Base-by-base conservation (phyloP, 2,888 invertebrate genomes). In the Syrphus vitripennis region DNA sequence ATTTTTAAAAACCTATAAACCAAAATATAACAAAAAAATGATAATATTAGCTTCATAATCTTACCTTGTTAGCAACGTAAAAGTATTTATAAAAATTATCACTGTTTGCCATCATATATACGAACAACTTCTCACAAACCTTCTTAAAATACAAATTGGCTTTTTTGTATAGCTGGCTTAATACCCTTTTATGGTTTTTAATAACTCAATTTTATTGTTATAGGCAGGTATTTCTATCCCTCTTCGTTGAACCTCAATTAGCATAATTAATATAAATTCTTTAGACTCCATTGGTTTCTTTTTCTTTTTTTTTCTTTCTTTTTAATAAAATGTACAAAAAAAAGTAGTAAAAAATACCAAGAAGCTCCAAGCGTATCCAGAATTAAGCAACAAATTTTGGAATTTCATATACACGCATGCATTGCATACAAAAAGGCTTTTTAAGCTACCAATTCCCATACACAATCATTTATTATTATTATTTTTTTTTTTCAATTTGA, bases 261-360 rank as follows among this genome's bases (percentile, higher is more conserved):
- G 42, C 86, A 86, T 86, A 86, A 82, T 82, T 82, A 86, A 82
- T 74, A 70, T 48, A 67, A 67, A 82, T 78, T 82, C 67, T 78
- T 59, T 74, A 57, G 70, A 63, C 86, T 82, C 70, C 82, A 86
- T 86, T 86, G 65, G 82, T 42, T 74, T 61, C 21, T 31, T 70
- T 2, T 14, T 4, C 34, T 26, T 12, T 26, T 19, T 12, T n/a
- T n/a, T n/a, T n/a, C n/a, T n/a, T n/a, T n/a, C n/a, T n/a, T n/a
- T n/a, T n/a, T n/a, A n/a, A n/a, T n/a, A n/a, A 12, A 42, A 59
- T 4, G 14, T 9, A 16, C 29, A 26, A 48, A 16, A 65, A 21
- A 3, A 0, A 2, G 40, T n/a, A n/a, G n/a, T n/a, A n/a, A 16
- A 42, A 72, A 78, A 77, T 78, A 82, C 77, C 63, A 78, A 78